Conservation (phyloP, 2,797 vertebrate species). For the Perodicticus potto region DNA sequence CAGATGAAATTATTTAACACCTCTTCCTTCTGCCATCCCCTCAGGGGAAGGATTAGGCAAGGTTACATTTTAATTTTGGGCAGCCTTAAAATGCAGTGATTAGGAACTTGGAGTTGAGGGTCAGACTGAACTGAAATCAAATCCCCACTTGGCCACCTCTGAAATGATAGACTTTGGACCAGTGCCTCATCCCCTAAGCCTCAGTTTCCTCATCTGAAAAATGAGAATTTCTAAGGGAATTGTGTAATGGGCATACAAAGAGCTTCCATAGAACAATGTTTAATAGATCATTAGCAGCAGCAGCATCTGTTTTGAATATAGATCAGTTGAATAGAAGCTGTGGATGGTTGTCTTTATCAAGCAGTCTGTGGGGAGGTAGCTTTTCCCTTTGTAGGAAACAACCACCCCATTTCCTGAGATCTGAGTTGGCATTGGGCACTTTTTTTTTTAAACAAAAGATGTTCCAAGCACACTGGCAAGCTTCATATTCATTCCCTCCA, state of each 20-base stretch:
- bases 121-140: constrained; percentile 5
- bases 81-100: neutral
- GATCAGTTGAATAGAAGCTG: neutral
- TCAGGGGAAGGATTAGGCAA: neutral
- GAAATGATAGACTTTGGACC: neutral
- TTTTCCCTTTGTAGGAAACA: constrained; percentile 50
- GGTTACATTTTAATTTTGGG: neutral
- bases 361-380: neutral
- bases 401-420: constrained; percentile 24
- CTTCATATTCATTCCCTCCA: constrained; percentile 32
- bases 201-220: constrained; percentile 47
- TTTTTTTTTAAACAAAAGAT: constrained; percentile 29
- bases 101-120: constrained; percentile 16
- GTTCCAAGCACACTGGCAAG: constrained; percentile 42
- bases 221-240: constrained; percentile 9
- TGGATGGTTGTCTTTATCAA: neutral
- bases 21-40: neutral
- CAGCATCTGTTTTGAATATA: neutral
- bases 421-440: neutral
- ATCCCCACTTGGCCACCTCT: neutral
- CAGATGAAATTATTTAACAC: constrained; percentile 11
- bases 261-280: neutral
- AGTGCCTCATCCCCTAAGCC: neutral
- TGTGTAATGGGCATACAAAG: neutral
- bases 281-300: neutral